Evolutionary conservation across 2,888 invertebrate species (phyloP), one percentile per base, ranked within the genome.

Genomic region (Pristionchus exspectatus): DNA sequence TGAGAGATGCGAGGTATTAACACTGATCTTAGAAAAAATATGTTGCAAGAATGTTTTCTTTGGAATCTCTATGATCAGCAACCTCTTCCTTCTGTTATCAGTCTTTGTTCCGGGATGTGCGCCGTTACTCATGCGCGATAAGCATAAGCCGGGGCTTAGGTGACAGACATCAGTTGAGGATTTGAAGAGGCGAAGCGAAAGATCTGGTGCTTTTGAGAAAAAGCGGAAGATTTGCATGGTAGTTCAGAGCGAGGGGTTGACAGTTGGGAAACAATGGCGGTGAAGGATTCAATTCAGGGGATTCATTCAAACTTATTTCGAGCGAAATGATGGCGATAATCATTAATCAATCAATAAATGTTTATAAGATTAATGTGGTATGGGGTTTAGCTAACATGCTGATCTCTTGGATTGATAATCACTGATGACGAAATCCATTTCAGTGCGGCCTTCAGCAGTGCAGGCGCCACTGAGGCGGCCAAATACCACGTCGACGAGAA

Each of bases 1-100:
- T 33, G 24, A 50, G 56, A 44, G 87, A 88, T 56, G 87, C 87
- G 10, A 74, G 87, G 87, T 88, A 14, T 27, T 0, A 74, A 10
- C 24, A 7, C 24, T 24, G 16, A 24, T 59, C 59, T 59, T 24
- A 59, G 59, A 21, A 59, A 59, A 59, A 4, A 59, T 59, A 63
- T 63, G 5, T 50, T 9, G 12, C 3, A 50, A 50, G 44, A 50
- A 50, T 50, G 44, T 12, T 50, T 50, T 50, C 4, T 9, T 44
- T 5, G 44, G 44, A 50, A 50, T 50, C 44, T 9, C 44, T 50
- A 18, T 63, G 63, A 63, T 18, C 63, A 18, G 63, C 21, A 63
- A 63, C 24, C 24, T 69, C 69, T 27, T 27, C n/a, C 69, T 27
- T 69, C 69, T 63, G 63, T n/a, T 69, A 69, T 69, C 69, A 69